Evolutionary conservation across 2,797 vertebrate species (phyloP).

Genomic region (Cossypha polioptera): DNA sequence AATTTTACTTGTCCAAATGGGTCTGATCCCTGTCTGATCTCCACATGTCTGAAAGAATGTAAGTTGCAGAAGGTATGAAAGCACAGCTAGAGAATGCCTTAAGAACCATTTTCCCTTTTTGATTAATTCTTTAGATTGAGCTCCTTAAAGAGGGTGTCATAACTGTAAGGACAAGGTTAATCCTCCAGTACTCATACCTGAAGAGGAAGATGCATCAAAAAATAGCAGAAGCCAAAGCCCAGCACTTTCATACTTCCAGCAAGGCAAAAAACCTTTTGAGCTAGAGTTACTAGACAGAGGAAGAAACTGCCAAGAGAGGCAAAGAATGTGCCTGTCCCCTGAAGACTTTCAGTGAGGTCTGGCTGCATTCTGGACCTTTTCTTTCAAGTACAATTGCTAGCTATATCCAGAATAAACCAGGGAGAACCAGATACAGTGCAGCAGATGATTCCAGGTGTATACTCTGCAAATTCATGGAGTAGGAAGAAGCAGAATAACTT

Average conservation of each 20-base stretch:
- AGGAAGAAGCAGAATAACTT: background rate
- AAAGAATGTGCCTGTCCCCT: accelerated
- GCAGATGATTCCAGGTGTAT: background rate
- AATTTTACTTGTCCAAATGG: background rate
- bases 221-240: background rate
- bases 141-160: background rate
- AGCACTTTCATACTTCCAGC: background rate
- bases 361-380: background rate
- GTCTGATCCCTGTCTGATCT: background rate
- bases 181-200: accelerated
- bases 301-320: background rate
- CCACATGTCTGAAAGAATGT: accelerated
- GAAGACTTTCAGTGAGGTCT: background rate
- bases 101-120: background rate
- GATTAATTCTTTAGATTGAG: background rate
- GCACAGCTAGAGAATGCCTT: background rate
- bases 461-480: accelerated
- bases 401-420: background rate
- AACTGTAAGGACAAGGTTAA: background rate
- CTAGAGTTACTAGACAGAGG: background rate
- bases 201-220: background rate
- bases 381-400: background rate
- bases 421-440: background rate
- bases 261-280: background rate
- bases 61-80: background rate